phyloP scores from a whole-genome alignment of 2,888 invertebrate genomes.

The Sialis fuliginosa region DNA sequence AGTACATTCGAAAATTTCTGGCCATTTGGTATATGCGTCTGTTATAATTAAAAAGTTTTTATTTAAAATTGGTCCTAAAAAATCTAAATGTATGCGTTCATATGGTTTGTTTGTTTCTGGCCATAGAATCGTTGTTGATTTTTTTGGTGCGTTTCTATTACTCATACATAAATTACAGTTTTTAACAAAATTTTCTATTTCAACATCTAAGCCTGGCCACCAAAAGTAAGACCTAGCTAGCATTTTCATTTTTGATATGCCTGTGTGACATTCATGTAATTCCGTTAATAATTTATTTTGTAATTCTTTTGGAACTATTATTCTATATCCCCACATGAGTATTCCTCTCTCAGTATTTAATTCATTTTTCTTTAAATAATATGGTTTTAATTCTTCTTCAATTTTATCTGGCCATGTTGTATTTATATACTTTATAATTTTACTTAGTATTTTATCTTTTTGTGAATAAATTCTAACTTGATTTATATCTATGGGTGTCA shows the following conservation, averaged over 20 bases:
- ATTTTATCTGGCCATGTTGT: not conserved
- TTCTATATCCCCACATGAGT: not conserved
- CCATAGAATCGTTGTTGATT: not conserved
- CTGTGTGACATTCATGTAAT: not conserved
- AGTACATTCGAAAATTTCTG: not conserved
- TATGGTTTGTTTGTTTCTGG: fast-evolving
- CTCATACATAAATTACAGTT: not conserved
- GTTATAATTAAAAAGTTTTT: not conserved
- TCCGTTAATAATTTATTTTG: not conserved
- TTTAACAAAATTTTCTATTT: not conserved
- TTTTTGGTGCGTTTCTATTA: not conserved
- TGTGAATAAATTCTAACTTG: not conserved
- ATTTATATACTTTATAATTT: not conserved
- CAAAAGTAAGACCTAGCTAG: not conserved
- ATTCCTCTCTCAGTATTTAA: not conserved
- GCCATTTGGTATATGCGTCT: not conserved
- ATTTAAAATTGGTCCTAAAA: not conserved
- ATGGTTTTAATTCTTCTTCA: not conserved
- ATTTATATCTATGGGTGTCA: not conserved
- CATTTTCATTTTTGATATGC: not conserved
- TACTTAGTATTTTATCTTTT: not conserved
- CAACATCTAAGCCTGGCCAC: not conserved
- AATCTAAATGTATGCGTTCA: not conserved
- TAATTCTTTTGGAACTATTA: not conserved
- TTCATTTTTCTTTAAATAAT: not conserved